A percentile compares a stretch with the other conserved stretches of the same genome.
These are phyloP conservation scores for Atopsyche davidsoni DNA, from an alignment of 1,140 invertebrate species.

Conservation along the genomic window DNA sequence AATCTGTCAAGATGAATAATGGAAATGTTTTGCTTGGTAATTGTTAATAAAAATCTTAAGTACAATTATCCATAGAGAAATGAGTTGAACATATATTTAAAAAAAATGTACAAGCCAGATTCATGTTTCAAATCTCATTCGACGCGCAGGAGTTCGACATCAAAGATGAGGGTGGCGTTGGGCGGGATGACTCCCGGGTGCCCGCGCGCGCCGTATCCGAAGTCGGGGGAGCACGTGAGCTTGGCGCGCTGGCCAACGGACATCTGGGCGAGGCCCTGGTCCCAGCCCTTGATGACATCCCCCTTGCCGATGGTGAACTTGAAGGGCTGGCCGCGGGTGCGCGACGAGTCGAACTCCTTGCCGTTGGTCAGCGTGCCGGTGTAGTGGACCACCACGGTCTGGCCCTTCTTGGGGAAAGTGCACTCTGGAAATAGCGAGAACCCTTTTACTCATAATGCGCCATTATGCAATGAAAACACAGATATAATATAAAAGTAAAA, in stretches of 20 bases:
- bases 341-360: slow-evolving; percentile 89
- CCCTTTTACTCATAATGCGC: too few relatives aligned
- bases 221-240: slow-evolving; percentile 86
- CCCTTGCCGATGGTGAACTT: slow-evolving; percentile 89
- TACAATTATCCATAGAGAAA: too few relatives aligned
- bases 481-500: too few relatives aligned
- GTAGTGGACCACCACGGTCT: slow-evolving; percentile 91
- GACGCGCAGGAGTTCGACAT: slow-evolving; percentile 87
- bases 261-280: slow-evolving; percentile 91
- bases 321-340: slow-evolving; percentile 86
- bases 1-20: too few relatives aligned
- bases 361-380: slow-evolving; percentile 82
- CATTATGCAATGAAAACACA: too few relatives aligned
- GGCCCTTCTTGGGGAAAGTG: slow-evolving; percentile 87
- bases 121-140: too few relatives aligned
- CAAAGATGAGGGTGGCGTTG: slow-evolving; percentile 89
- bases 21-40: too few relatives aligned
- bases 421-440: too few relatives aligned
- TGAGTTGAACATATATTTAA: too few relatives aligned
- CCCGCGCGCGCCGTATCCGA: slow-evolving; percentile 82
- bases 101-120: too few relatives aligned
- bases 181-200: slow-evolving; percentile 92
- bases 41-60: too few relatives aligned
- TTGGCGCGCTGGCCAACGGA: slow-evolving; percentile 86
- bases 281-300: slow-evolving; percentile 95